phyloP scores from a whole-genome alignment of 2,797 vertebrate species.

The Typhlichthys eigenmanni region DNA sequence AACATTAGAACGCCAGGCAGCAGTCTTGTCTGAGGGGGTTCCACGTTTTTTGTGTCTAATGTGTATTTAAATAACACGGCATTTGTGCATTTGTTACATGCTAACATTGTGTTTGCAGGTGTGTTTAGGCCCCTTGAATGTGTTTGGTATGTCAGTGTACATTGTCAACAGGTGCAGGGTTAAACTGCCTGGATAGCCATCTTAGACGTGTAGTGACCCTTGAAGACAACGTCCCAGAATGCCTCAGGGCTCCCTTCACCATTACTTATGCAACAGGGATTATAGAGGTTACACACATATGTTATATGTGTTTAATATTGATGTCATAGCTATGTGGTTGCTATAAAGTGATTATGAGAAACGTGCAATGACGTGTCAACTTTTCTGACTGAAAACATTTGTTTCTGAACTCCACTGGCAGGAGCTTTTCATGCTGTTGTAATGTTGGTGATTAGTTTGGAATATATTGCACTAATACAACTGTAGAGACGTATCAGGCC shows the following conservation, averaged over 20 bases:
- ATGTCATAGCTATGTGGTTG: neutral
- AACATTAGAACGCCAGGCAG: no score
- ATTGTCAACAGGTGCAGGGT: neutral
- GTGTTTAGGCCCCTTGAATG: neutral
- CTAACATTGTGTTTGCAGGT: conserved; percentile 5
- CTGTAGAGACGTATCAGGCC: no score
- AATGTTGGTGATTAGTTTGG: no score
- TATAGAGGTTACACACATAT: neutral
- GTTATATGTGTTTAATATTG: neutral
- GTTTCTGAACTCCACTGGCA: neutral
- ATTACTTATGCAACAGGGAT: neutral
- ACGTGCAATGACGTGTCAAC: neutral
- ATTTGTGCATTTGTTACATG: neutral
- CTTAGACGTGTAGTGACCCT: conserved; percentile 2
- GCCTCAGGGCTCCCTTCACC: neutral
- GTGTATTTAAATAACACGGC: conserved; percentile 22
- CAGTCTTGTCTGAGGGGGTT: no score
- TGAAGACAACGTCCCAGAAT: neutral
- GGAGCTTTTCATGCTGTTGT: neutral
- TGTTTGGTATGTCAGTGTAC: neutral
- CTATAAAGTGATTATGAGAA: neutral
- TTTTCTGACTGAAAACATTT: neutral
- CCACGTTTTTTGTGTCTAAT: neutral
- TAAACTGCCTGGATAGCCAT: neutral
- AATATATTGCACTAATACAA: no score